Percentiles rank a stretch among this genome's conserved stretches.
phyloP scores from a whole-genome alignment of 53 echinoderm and acorn worm genomes.

The Arbacia lixula region DNA sequence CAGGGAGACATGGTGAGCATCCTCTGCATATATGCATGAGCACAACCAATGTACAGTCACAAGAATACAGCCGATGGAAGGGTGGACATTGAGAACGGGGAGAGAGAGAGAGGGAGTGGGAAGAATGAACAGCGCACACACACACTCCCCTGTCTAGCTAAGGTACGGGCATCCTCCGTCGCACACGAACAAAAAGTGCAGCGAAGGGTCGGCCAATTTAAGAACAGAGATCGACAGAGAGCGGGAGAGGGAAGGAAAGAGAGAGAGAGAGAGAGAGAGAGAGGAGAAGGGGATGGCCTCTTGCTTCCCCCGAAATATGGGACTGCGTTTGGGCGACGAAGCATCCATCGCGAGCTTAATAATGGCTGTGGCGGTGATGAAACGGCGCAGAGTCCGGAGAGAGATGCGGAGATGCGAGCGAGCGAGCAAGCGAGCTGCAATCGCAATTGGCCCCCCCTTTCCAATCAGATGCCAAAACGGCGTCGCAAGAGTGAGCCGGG shows the following conservation, averaged over 20 bases:
- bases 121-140: conserved; percentile 34
- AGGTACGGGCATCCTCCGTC: conserved; percentile 9
- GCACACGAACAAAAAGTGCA: conserved; percentile 58
- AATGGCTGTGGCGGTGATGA: conserved; percentile 43
- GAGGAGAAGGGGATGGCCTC: conserved; percentile 6
- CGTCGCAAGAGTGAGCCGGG: conserved; percentile 20
- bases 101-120: no score
- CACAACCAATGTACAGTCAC: no score
- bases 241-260: not conserved
- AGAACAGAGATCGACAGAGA: not conserved
- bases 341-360: conserved; percentile 44
- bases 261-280: not conserved
- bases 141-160: not conserved
- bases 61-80: no score
- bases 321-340: conserved; percentile 2
- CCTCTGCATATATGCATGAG: no score
- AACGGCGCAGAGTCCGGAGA: not conserved
- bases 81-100: no score
- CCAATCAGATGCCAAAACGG: conserved; percentile 34
- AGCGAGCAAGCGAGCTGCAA: not conserved
- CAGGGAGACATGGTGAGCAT: no score
- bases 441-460: conserved; percentile 34
- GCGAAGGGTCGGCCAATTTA: conserved; percentile 35
- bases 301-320: conserved; percentile 17
- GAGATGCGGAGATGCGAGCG: conserved; percentile 6